Evolutionary conservation across 2,113 vertebrate genomes (phyloP), one percentile per base, ranked within the genome.

Genomic region (Trachemys scripta): DNA sequence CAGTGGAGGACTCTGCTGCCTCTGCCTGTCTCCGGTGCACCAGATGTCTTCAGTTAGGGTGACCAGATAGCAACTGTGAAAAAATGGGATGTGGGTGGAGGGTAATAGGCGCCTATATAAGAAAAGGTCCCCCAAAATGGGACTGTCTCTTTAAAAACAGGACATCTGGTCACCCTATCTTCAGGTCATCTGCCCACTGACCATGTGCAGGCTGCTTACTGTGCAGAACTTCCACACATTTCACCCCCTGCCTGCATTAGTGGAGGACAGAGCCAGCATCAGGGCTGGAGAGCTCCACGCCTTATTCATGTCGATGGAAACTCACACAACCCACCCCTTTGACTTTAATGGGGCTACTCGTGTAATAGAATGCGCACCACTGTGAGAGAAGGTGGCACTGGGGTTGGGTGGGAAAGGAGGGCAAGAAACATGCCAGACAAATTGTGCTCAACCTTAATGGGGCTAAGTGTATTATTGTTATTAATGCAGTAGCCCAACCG

Each of bases 201-300:
- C 5, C 31, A 16, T 2, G 14, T 19, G 62, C 62, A 31, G 62
- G 62, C 62, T 35, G 1, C 76, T 72, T 91, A 79, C 86, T 79
- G n/a, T 27, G 29, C 50, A 1, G 2, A 29, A 1, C 1, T 94
- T 25, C n/a, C 0, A 0, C 2, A 1, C 56, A 59, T 62, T 79
- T 90, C 86, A 3, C 31, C 8, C 45, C 1, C 17, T 62, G 20
- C 54, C 42, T 2, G 38, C 49, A 38, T 45, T 84, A 75, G 79
- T 14, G 50, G 31, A 62, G 4, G 8, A 2, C 72, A 35, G 76
- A 81, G 27, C 29, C 8, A 27, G 56, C 56, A 57, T 1, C 54
- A 5, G 45, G 47, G 47, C 25, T 80, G 78, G 24, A 42, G 53
- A 84, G 65, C 35, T 6, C 84, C 27, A 11, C 42, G 35, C 51